phyloP scores from a whole-genome alignment of 2,113 vertebrate genomes.

The Nansenia antarctica region DNA sequence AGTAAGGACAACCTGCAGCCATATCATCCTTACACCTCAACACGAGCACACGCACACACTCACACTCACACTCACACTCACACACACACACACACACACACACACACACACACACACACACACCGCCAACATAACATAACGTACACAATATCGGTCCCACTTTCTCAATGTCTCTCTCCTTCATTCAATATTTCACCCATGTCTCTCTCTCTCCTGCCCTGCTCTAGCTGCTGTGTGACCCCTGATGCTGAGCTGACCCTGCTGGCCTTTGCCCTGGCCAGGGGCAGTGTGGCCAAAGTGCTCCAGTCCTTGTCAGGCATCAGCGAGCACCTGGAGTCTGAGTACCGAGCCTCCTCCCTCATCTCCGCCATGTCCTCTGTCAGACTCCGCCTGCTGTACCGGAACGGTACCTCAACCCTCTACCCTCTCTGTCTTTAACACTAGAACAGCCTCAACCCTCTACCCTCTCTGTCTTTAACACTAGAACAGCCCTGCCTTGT shows the following conservation, averaged over 20 bases:
- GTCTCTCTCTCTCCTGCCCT: background rate
- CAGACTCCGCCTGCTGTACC: constrained; percentile 88
- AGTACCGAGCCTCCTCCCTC: constrained; percentile 86
- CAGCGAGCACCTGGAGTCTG: constrained; percentile 79
- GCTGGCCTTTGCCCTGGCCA: constrained; percentile 92
- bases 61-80: background rate
- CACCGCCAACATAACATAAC: too few relatives aligned
- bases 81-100: background rate
- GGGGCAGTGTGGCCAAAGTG: constrained; percentile 93
- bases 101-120: background rate
- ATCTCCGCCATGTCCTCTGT: constrained; percentile 90
- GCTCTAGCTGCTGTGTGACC: constrained; percentile 83
- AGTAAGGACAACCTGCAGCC: constrained; percentile 50
- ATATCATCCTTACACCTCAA: constrained; percentile 16
- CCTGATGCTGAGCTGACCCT: constrained; percentile 92
- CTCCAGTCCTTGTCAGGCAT: constrained; percentile 86
- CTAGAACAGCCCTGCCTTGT: background rate
- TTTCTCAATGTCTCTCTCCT: background rate
- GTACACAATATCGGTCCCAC: too few relatives aligned
- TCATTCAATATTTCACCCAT: background rate
- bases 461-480: background rate
- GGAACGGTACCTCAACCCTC: constrained; percentile 79
- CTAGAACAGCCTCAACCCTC: background rate
- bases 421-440: background rate
- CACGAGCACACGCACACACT: constrained; percentile 11